Percentiles rank a stretch among this genome's conserved stretches.
Conservation (phyloP, 2,113 vertebrate species). For the Mus pahari region DNA sequence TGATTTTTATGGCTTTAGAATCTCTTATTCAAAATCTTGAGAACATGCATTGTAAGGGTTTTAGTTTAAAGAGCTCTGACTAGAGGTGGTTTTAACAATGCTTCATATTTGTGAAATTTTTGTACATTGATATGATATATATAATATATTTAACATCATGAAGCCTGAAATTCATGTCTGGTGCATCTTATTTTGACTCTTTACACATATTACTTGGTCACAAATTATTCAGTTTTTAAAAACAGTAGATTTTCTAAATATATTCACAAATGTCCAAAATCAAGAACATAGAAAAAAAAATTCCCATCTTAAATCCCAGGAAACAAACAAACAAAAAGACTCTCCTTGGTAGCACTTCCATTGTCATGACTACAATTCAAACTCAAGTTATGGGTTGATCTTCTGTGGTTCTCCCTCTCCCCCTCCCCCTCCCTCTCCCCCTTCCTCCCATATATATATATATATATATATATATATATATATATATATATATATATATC, state of each 20-base stretch:
- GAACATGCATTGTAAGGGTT: not conserved
- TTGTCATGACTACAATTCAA: not conserved
- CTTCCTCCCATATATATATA: no score
- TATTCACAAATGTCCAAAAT: not conserved
- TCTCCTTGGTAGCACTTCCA: not conserved
- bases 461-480: no score
- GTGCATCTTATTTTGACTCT: not conserved
- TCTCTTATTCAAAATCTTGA: not conserved
- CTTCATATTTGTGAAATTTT: not conserved
- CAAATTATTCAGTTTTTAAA: not conserved
- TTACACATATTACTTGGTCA: not conserved
- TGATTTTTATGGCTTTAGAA: no score
- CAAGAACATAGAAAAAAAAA: not conserved
- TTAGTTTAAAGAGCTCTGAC: not conserved
- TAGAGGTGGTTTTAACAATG: not conserved
- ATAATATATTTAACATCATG: not conserved
- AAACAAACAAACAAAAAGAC: no score
- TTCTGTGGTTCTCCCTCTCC: not conserved
- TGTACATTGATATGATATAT: not conserved
- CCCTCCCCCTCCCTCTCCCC: not conserved
- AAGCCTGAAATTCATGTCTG: not conserved
- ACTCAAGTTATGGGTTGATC: not conserved
- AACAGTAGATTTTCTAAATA: not conserved
- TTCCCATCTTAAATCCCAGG: not conserved
- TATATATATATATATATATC: no score